Percentiles rank a stretch among this genome's conserved stretches.
Evolutionary conservation across 2,113 vertebrate species (phyloP).

Genomic region (Rhabdomys dilectus): DNA sequence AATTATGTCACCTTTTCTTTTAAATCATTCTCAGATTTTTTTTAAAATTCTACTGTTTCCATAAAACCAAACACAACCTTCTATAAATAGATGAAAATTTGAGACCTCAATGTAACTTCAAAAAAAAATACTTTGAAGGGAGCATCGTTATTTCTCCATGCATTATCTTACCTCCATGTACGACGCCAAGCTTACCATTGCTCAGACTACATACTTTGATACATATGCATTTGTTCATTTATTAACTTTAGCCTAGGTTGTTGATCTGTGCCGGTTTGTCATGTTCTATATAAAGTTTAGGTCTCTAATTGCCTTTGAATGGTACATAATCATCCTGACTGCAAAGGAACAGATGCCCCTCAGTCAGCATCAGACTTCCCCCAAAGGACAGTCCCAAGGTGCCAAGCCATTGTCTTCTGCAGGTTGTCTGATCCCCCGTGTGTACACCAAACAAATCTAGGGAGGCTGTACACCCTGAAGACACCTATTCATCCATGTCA

Average conservation of each 20-base stretch:
- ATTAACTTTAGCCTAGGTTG: not conserved
- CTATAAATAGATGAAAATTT: not conserved
- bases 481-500: not conserved
- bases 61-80: not conserved
- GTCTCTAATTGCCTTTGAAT: not conserved
- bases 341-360: not conserved
- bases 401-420: not conserved
- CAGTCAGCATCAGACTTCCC: not conserved
- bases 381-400: not conserved
- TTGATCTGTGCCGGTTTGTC: not conserved
- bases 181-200: not conserved
- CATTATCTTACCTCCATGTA: conserved; percentile 6
- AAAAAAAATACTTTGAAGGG: not conserved
- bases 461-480: not conserved
- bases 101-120: not conserved
- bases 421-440: not conserved
- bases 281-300: conserved; percentile 39
- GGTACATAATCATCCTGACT: not conserved
- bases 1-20: not conserved
- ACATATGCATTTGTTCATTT: conserved; percentile 22
- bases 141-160: not conserved
- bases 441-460: not conserved
- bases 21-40: not conserved
- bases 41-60: not conserved
- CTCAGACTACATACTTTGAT: not conserved